phyloP scores from a whole-genome alignment of 2,797 vertebrate species.

The Alcedo quadribrachys region DNA sequence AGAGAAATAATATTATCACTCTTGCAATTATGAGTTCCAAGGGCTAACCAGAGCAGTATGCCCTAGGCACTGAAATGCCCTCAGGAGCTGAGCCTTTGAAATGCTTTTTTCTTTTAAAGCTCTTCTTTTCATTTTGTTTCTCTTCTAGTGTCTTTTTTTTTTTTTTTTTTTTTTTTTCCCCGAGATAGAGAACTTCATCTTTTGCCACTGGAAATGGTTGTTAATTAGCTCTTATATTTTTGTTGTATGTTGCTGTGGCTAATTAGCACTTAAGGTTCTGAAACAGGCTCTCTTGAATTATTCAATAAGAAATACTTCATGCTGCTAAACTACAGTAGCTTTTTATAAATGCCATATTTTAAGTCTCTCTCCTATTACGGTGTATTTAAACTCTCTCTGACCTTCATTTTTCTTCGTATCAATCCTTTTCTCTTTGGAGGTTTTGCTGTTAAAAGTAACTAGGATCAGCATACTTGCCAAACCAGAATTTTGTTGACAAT shows the following conservation, averaged over 20 bases:
- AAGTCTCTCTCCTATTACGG: not conserved
- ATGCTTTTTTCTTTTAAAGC: not conserved
- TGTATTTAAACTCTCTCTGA: slow-evolving; percentile 37
- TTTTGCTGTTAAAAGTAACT: slow-evolving; percentile 13
- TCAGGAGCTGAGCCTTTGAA: not conserved
- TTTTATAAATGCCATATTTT: slow-evolving; percentile 10
- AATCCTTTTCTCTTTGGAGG: not conserved
- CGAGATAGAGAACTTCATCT: not conserved
- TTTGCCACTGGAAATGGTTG: slow-evolving; percentile 10
- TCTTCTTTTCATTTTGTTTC: slow-evolving; percentile 27
- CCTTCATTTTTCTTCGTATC: slow-evolving; percentile 31
- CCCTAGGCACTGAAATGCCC: not conserved
- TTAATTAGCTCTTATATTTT: slow-evolving; percentile 16
- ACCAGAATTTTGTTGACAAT: not conserved
- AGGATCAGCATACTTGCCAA: not conserved
- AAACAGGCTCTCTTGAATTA: slow-evolving; percentile 26
- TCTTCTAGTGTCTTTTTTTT: not conserved
- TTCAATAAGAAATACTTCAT: slow-evolving; percentile 15
- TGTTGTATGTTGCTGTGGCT: slow-evolving; percentile 8
- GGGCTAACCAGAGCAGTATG: not conserved
- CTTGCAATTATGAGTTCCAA: not conserved
- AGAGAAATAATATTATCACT: not conserved
- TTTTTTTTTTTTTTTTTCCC: not conserved
- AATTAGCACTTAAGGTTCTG: slow-evolving; percentile 20
- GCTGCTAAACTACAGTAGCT: not conserved